Evolutionary conservation across 1,140 invertebrate genomes (phyloP).

Genomic region (Atta cephalotes): DNA sequence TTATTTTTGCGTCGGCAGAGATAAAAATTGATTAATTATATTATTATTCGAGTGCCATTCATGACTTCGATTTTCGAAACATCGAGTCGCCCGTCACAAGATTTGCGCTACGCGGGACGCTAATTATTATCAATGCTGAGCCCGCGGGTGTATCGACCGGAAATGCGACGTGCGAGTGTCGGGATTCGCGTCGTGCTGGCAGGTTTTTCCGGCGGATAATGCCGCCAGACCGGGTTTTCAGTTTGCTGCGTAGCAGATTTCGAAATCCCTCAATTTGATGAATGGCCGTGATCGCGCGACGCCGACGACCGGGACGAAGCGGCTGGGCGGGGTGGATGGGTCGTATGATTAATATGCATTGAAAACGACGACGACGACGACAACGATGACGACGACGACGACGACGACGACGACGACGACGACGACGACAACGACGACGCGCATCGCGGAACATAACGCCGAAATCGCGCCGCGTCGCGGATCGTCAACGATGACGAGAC

Average conservation of each 20-base stretch:
- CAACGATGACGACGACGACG: conserved; percentile 45
- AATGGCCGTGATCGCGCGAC: conserved; percentile 73
- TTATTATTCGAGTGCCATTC: neutral
- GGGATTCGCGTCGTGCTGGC: conserved; percentile 47
- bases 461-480: conserved; percentile 49
- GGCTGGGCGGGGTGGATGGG: neutral
- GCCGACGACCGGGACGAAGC: conserved; percentile 42
- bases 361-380: conserved; percentile 70
- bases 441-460: conserved; percentile 56
- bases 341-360: conserved; percentile 80
- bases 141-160: conserved; percentile 57
- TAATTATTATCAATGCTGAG: conserved; percentile 56
- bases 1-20: neutral
- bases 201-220: conserved; percentile 57
- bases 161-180: conserved; percentile 31
- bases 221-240: conserved; percentile 58
- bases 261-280: conserved; percentile 78
- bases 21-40: neutral
- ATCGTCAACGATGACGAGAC: conserved; percentile 49
- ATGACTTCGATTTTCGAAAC: neutral
- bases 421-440: neutral
- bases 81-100: conserved; percentile 17
- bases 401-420: conserved; percentile 30
- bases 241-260: conserved; percentile 79
- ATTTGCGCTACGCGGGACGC: conserved; percentile 17